Evolutionary conservation across 92 coral and sea anemone genomes (phyloP).

Genomic region (Heteractis magnifica): DNA sequence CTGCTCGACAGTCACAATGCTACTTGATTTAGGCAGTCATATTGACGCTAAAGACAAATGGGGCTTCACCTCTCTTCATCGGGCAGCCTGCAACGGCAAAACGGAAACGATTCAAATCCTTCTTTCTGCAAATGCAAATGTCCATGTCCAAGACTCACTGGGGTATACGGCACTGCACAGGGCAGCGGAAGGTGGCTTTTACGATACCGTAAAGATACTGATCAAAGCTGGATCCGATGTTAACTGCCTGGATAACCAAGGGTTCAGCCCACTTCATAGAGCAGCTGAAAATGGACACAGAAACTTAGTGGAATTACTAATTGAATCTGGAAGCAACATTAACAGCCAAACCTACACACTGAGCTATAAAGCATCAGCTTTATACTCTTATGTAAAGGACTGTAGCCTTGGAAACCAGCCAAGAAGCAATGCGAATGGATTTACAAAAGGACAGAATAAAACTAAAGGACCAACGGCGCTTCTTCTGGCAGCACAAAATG

Average conservation of each 20-base stretch:
- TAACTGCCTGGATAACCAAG: constrained; percentile 58
- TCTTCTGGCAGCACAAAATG: constrained; percentile 71
- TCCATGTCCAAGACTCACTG: constrained; percentile 41
- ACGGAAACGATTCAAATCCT: constrained; percentile 43
- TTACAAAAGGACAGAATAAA: not conserved
- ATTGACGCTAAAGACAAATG: constrained; percentile 64
- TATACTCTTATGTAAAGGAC: not conserved
- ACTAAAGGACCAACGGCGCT: constrained; percentile 58
- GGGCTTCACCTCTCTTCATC: constrained; percentile 77
- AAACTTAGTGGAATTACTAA: constrained; percentile 43
- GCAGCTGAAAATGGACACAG: constrained; percentile 74
- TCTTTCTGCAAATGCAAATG: constrained; percentile 35
- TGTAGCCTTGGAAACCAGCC: not conserved
- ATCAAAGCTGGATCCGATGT: constrained; percentile 56
- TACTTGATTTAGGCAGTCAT: constrained; percentile 47
- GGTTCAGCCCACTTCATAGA: constrained; percentile 68
- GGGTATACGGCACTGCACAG: constrained; percentile 81
- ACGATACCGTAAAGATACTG: constrained; percentile 40
- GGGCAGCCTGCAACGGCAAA: constrained; percentile 71
- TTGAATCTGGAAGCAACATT: constrained; percentile 50
- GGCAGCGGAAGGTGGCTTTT: constrained; percentile 65
- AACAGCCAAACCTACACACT: constrained; percentile 44
- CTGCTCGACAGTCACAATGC: constrained; percentile 38
- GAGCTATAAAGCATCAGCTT: not conserved
- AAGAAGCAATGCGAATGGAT: not conserved